A percentile compares a stretch with the other conserved stretches of the same genome.
phyloP scores from a whole-genome alignment of 2,888 invertebrate species.

The Coelopa pilipes region DNA sequence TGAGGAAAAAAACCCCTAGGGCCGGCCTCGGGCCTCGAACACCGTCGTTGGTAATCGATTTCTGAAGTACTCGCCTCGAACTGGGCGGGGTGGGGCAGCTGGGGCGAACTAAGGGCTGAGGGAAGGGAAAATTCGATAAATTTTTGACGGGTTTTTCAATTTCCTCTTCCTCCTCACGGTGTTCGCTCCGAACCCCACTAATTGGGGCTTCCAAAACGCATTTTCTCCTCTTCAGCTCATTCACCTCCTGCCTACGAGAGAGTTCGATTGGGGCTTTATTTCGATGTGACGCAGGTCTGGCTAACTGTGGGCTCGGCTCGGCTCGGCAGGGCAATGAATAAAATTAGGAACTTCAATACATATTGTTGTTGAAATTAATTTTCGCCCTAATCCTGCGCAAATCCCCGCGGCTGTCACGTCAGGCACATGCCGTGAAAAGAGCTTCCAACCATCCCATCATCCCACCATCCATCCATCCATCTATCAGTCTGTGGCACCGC shows the following conservation, averaged over 20 bases:
- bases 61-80: not conserved
- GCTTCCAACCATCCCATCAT: not conserved
- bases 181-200: not conserved
- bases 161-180: not conserved
- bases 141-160: not conserved
- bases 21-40: conserved; percentile 16
- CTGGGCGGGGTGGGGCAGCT: too few relatives aligned
- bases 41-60: not conserved
- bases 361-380: conserved; percentile 64
- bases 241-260: not conserved
- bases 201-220: too few relatives aligned
- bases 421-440: conserved; percentile 4
- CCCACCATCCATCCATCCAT: not conserved
- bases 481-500: too few relatives aligned
- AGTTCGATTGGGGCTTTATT: not conserved
- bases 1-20: conserved; percentile 50
- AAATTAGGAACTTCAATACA: conserved; percentile 53
- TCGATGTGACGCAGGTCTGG: not conserved
- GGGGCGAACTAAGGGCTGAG: too few relatives aligned
- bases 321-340: conserved; percentile 51
- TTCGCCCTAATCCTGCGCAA: conserved; percentile 41
- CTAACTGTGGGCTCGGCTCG: not conserved
- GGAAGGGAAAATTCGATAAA: not conserved
- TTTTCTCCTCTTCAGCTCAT: not conserved
- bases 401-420: conserved; percentile 27